Percentiles rank a stretch among this genome's conserved stretches.
These are phyloP conservation scores for Bombus polaris DNA, from an alignment of 1,140 invertebrate genomes.

Conservation along the genomic window DNA sequence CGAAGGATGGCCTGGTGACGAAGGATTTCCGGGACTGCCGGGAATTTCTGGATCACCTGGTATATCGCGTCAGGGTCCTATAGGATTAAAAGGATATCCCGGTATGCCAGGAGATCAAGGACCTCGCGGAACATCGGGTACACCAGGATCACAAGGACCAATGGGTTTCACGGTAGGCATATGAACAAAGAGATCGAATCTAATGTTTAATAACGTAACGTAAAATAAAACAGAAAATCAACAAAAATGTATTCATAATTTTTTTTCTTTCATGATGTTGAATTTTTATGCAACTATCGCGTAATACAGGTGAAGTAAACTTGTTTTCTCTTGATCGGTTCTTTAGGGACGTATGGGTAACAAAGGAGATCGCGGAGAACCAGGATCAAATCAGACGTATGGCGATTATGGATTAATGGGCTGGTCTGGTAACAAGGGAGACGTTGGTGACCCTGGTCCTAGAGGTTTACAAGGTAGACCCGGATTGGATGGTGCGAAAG, in stretches of 20 bases:
- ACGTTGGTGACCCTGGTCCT: constrained; percentile 75
- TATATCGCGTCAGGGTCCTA: constrained; percentile 74
- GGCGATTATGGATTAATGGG: constrained; percentile 79
- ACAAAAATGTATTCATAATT: not conserved
- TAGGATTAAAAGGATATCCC: constrained; percentile 83
- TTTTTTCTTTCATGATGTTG: too few species aligned
- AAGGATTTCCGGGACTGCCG: constrained; percentile 79
- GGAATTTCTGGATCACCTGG: constrained; percentile 82
- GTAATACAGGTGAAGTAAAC: too few species aligned
- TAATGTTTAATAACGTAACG: too few species aligned
- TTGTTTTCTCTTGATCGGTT: not conserved
- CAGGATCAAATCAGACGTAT: constrained; percentile 76
- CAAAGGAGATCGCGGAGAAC: constrained; percentile 82
- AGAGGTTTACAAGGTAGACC: constrained; percentile 78
- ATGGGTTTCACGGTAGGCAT: constrained; percentile 77
- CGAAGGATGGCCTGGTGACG: constrained; percentile 83
- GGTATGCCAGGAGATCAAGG: constrained; percentile 84
- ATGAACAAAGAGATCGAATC: too few species aligned
- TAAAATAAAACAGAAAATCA: not conserved
- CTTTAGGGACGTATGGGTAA: constrained; percentile 72
- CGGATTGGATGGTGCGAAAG: constrained; percentile 82
- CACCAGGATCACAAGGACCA: constrained; percentile 78
- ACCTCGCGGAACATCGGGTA: constrained; percentile 81
- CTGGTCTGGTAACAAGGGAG: constrained; percentile 73
- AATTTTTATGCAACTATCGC: not conserved